Percentiles rank a stretch among this genome's conserved stretches.
These are phyloP conservation scores for Lithophane socia DNA, from an alignment of 2,888 invertebrate species.

Conservation along the genomic window DNA sequence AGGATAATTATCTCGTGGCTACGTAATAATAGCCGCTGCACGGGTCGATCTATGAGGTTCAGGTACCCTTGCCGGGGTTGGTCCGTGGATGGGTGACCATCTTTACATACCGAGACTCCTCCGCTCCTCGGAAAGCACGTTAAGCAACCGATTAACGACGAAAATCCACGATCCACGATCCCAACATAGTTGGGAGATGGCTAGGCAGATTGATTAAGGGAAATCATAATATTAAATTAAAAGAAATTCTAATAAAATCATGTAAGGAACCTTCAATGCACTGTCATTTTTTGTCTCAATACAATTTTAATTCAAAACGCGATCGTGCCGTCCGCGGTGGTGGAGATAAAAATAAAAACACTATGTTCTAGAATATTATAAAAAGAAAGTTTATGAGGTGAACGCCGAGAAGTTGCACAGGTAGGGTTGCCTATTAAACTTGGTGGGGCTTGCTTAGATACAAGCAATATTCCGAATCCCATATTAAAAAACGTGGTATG, in stretches of 20 bases:
- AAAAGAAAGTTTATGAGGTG: slow-evolving; percentile 40
- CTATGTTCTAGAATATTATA: slow-evolving; percentile 51
- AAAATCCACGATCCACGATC: too few relatives aligned
- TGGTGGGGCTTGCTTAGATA: slow-evolving; percentile 7
- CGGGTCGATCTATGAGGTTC: too few relatives aligned
- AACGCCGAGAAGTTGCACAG: slow-evolving; percentile 41
- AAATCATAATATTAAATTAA: not conserved
- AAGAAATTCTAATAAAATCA: not conserved
- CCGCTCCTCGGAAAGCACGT: too few relatives aligned
- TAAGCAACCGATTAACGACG: too few relatives aligned
- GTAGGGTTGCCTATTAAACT: slow-evolving; percentile 35
- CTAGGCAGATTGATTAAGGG: not conserved
- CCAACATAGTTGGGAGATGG: too few relatives aligned
- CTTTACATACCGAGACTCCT: too few relatives aligned
- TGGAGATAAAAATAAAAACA: slow-evolving; percentile 55
- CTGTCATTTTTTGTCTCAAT: slow-evolving; percentile 42
- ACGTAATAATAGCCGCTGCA: too few relatives aligned
- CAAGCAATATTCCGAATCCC: slow-evolving; percentile 1
- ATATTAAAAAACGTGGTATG: not conserved
- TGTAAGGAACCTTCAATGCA: slow-evolving; percentile 47
- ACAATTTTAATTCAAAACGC: slow-evolving; percentile 63
- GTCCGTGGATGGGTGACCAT: too few relatives aligned
- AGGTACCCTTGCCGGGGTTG: too few relatives aligned
- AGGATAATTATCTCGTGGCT: too few relatives aligned
- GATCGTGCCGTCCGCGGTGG: slow-evolving; percentile 59